A percentile compares a stretch with the other conserved stretches of the same genome.
Evolutionary conservation across 2,113 vertebrate genomes (phyloP).

Genomic region (Malaclemys terrapin): DNA sequence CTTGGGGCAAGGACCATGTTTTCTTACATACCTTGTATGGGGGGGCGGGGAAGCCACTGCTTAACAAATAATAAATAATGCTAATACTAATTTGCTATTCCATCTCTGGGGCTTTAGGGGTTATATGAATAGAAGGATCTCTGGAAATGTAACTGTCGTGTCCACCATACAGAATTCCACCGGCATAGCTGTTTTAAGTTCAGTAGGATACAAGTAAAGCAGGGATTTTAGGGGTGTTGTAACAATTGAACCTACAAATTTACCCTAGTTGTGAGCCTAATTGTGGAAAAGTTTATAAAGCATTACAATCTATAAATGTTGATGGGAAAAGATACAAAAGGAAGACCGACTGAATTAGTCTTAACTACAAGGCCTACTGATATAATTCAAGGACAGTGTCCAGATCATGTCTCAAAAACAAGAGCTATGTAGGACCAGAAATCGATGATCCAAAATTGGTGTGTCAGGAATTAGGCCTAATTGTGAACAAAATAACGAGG

Average conservation of each 20-base stretch:
- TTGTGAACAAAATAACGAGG: neutral
- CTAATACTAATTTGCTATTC: neutral
- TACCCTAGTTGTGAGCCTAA: neutral
- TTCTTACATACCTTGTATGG: neutral
- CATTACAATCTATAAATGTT: neutral
- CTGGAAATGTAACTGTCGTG: neutral
- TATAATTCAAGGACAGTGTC: neutral
- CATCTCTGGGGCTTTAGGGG: neutral
- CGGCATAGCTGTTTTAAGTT: neutral
- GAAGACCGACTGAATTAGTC: neutral
- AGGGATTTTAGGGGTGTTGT: neutral
- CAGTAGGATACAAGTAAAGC: neutral
- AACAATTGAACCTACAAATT: neutral
- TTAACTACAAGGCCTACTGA: neutral
- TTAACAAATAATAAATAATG: neutral
- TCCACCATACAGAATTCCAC: neutral
- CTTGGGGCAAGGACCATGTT: neutral
- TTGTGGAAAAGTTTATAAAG: neutral
- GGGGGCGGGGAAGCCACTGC: neutral
- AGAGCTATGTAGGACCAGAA: neutral
- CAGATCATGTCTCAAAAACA: neutral
- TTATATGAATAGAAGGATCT: neutral
- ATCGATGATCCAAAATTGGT: neutral
- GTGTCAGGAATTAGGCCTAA: neutral
- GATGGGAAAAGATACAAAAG: neutral